Evolutionary conservation across 2,888 invertebrate species (phyloP), one percentile per base, ranked within the genome.

Genomic region (Netelia fuscicornis): DNA sequence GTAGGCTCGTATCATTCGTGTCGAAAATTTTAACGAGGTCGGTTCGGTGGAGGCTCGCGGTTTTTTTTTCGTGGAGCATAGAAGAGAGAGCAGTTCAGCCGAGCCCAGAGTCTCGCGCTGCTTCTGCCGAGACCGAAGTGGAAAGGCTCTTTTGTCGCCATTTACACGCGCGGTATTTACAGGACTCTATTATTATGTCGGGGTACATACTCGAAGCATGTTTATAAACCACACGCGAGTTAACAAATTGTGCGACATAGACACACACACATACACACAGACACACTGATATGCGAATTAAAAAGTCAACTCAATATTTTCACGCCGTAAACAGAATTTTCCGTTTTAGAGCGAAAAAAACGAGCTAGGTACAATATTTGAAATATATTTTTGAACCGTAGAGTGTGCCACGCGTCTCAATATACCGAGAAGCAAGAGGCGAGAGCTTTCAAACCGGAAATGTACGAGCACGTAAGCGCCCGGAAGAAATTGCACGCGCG

Each of bases 401-500:
- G 10, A 25, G 30, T 2, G 10, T 54, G 42, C 48, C 1, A 17
- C 25, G 48, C 52, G 30, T 25, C 1, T 23, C 17, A 30, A 70
- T 48, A 42, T 79, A 65, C 17, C 6, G 56, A 23, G 44, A 65
- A 75, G 48, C 13, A 42, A 54, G 44, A 62, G 42, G 48, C 37
- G 30, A 56, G 60, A 76, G 60, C 65, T 74, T 75, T 68, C 54
- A 71, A 81, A 79, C 65, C 84, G 87, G 90, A 90, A 89, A 87
- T 85, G 87, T 87, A 86, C 87, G 87, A 89, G 89, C 87, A 87
- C 80, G 89, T 89, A 89, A 89, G 89, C 88, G 87, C 88, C 89
- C 86, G 88, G 89, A 89, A 88, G 90, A 87, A 89, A 88, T 37
- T 87, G 88, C 85, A 89, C 89, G 89, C 87, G 87, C 88, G 89